A percentile compares a stretch with the other conserved stretches of the same genome.
Evolutionary conservation across 2,888 invertebrate species (phyloP).

Genomic region (Spisula subtruncata): DNA sequence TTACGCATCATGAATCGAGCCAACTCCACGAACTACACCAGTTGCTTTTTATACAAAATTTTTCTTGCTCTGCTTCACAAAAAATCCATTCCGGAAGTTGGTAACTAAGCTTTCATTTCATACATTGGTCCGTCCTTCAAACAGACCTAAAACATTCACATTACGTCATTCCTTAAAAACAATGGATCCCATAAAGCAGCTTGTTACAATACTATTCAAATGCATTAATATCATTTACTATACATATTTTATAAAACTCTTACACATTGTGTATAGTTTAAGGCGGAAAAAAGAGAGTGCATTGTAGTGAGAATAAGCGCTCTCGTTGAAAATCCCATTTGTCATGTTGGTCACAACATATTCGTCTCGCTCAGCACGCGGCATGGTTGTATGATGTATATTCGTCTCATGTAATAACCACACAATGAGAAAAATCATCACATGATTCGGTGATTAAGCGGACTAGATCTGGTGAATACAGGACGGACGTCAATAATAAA

Average conservation of each 20-base stretch:
- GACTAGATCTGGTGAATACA: neutral
- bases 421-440: neutral
- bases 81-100: no score
- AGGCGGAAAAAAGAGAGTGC: neutral
- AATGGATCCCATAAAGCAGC: no score
- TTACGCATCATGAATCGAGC: no score
- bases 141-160: no score
- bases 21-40: no score
- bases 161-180: no score
- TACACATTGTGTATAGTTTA: neutral
- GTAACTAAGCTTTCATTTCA: no score
- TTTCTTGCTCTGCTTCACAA: no score
- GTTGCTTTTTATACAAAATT: no score
- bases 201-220: neutral
- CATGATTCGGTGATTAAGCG: no score
- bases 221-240: neutral
- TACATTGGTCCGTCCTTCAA: no score
- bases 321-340: neutral
- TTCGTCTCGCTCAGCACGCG: neutral
- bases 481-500: neutral
- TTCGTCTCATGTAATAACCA: neutral
- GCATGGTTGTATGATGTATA: neutral
- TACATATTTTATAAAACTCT: neutral
- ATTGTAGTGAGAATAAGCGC: neutral
- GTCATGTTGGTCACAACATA: neutral